phyloP scores from a whole-genome alignment of 2,888 invertebrate species.

The Hirtodrosophila cameraria region DNA sequence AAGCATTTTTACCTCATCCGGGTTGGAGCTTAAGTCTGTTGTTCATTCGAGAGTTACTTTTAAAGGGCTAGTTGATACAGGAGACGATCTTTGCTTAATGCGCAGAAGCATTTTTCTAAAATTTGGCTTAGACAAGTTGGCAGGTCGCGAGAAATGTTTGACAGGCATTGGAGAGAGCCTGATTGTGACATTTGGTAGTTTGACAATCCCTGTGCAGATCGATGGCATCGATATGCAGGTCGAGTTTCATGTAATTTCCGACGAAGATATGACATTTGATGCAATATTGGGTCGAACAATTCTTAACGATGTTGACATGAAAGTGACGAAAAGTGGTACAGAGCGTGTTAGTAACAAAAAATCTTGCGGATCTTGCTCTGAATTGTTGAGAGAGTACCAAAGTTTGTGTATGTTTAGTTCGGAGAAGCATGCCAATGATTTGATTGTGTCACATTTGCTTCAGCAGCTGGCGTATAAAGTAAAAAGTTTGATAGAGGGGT shows the following conservation, averaged over 20 bases:
- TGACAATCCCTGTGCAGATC: not conserved
- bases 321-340: not conserved
- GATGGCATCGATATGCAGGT: conserved; percentile 1
- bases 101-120: not conserved
- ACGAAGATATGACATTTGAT: conserved; percentile 2
- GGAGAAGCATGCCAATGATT: not conserved
- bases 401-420: not conserved
- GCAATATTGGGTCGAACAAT: not conserved
- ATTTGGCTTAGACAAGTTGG: not conserved
- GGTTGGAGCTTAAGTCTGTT: not conserved
- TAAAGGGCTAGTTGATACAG: not conserved
- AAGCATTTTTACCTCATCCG: not conserved
- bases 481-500: not conserved
- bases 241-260: not conserved
- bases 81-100: not conserved
- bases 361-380: not conserved
- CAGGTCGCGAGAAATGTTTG: not conserved
- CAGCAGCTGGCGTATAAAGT: not conserved
- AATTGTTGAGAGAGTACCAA: not conserved
- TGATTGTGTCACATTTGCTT: not conserved
- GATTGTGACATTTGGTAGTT: not conserved
- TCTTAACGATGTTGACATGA: not conserved
- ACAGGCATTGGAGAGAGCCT: conserved; percentile 1
- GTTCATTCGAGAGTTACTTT: not conserved
- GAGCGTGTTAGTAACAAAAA: not conserved